phyloP scores from a whole-genome alignment of 2,797 vertebrate genomes.

The Pantherophis vulpinus region DNA sequence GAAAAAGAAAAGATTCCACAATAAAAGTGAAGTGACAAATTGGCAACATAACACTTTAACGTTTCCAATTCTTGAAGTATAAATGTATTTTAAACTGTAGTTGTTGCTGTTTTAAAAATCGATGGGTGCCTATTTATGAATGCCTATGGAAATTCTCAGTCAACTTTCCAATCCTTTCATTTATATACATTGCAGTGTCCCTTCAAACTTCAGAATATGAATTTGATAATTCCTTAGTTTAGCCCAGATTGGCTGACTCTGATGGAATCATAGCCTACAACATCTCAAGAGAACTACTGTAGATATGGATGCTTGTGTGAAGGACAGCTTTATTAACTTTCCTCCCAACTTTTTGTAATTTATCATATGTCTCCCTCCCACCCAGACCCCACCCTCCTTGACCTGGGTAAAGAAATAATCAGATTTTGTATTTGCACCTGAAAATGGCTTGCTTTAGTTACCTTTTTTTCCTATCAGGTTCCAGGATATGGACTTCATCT shows the following conservation, averaged over 20 bases:
- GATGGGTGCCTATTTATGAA: neutral
- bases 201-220: neutral
- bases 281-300: neutral
- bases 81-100: neutral
- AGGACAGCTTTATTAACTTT: neutral
- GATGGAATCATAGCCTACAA: neutral
- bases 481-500: neutral
- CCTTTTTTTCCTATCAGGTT: neutral
- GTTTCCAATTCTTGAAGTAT: neutral
- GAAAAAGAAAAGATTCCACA: neutral
- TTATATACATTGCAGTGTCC: neutral
- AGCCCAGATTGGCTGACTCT: neutral
- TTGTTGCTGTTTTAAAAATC: neutral
- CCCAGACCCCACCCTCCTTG: neutral
- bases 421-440: neutral
- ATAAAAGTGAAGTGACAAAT: neutral
- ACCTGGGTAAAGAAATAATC: neutral
- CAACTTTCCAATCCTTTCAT: neutral
- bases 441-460: neutral
- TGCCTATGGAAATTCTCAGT: too few relatives aligned
- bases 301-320: neutral
- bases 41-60: neutral
- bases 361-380: neutral
- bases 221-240: neutral
- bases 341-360: neutral